phyloP scores from a whole-genome alignment of 2,888 invertebrate species.

The Stenodema calcarata region DNA sequence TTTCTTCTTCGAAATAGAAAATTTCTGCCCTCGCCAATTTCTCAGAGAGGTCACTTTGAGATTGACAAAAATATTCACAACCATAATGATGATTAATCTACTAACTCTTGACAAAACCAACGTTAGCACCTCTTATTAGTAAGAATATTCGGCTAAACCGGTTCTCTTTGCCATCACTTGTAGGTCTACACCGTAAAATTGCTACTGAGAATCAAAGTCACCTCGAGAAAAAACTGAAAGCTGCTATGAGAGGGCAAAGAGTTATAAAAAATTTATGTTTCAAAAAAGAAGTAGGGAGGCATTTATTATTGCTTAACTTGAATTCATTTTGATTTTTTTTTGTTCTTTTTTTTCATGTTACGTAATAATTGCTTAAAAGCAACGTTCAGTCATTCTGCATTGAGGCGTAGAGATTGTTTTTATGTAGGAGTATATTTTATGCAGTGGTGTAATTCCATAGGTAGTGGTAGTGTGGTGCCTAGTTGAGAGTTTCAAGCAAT shows the following conservation, averaged over 20 bases:
- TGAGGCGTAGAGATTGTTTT: background rate
- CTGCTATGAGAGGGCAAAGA: background rate
- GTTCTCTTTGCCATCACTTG: background rate
- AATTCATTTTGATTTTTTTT: too few relatives aligned
- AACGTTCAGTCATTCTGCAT: background rate
- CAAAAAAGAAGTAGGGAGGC: background rate
- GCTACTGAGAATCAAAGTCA: background rate
- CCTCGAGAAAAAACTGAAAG: background rate
- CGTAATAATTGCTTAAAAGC: background rate
- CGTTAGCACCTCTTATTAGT: conserved; percentile 53
- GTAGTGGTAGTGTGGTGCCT: too few relatives aligned
- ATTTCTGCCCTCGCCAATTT: conserved; percentile 37
- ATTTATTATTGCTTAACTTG: background rate
- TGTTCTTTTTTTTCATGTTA: too few relatives aligned
- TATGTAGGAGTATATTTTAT: too few relatives aligned
- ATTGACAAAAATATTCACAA: conserved; percentile 54
- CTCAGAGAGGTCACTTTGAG: conserved; percentile 38
- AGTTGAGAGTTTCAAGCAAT: too few relatives aligned
- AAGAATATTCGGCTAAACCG: background rate
- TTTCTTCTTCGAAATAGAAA: conserved; percentile 15
- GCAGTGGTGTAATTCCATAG: too few relatives aligned
- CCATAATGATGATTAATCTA: conserved; percentile 55
- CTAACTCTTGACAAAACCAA: conserved; percentile 51
- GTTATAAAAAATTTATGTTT: background rate
- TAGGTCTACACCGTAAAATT: too few relatives aligned